Conservation (phyloP, 2,113 vertebrate genomes). For the Bambusicola thoracicus region DNA sequence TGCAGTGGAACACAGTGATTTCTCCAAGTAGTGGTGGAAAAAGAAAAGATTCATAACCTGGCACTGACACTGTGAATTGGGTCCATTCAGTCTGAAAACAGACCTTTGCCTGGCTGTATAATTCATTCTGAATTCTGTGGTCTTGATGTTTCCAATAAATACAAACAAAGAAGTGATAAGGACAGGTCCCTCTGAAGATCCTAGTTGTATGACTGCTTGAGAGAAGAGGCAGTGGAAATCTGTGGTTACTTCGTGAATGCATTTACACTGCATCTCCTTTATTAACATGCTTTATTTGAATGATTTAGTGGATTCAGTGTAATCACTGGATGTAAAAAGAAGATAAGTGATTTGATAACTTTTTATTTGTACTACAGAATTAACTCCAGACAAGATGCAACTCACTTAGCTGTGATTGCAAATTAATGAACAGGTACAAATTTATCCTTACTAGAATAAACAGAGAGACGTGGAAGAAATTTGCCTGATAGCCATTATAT, state of each 20-base stretch:
- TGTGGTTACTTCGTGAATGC: not conserved
- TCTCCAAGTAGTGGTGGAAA: not conserved
- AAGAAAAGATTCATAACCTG: not conserved
- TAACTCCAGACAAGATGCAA: not conserved
- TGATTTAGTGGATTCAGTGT: constrained; percentile 24
- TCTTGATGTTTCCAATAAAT: not conserved
- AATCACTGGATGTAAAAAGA: constrained; percentile 13
- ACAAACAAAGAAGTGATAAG: not conserved
- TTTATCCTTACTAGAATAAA: not conserved
- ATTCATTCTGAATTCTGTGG: not conserved
- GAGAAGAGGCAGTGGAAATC: not conserved
- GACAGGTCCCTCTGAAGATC: not conserved
- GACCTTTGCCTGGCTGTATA: not conserved
- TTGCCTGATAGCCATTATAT: not conserved
- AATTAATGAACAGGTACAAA: constrained; percentile 4
- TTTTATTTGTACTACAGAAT: constrained; percentile 1
- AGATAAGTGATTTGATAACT: constrained; percentile 5
- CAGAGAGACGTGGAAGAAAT: not conserved
- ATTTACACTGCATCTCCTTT: not conserved
- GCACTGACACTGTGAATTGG: not conserved
- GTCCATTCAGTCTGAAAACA: not conserved
- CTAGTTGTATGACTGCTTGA: not conserved
- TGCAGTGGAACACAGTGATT: not conserved
- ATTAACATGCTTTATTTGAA: constrained; percentile 10
- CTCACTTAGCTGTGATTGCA: not conserved